Evolutionary conservation across 2,888 invertebrate species (phyloP).

Genomic region (Noctua fimbriata): DNA sequence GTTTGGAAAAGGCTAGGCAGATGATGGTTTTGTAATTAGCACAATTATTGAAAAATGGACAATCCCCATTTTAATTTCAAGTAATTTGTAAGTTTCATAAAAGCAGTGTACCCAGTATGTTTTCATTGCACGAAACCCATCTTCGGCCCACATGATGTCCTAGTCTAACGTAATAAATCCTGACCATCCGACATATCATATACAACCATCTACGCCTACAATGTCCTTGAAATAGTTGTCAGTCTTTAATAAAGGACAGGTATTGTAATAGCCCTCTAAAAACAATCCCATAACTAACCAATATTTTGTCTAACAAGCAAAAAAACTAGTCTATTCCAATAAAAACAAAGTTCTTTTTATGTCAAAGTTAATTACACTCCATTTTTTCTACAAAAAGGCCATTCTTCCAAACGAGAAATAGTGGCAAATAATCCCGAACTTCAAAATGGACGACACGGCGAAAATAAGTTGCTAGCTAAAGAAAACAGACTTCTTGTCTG

Average conservation of each 20-base stretch:
- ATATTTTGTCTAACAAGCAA: conserved; percentile 4
- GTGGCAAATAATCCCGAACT: neutral
- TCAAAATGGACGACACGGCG: conserved; percentile 29
- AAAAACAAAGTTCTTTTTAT: conserved; percentile 19
- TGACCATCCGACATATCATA: too few relatives aligned
- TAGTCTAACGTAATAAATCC: too few relatives aligned
- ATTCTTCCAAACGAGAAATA: neutral
- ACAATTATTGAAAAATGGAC: too few relatives aligned
- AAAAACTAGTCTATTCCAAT: neutral
- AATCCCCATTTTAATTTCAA: too few relatives aligned
- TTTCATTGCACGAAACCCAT: too few relatives aligned
- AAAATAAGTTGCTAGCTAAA: conserved; percentile 21
- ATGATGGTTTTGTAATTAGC: too few relatives aligned
- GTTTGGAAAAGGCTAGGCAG: too few relatives aligned
- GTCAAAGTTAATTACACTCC: conserved; percentile 13
- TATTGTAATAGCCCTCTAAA: neutral
- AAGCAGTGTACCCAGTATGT: too few relatives aligned
- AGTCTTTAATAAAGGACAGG: neutral
- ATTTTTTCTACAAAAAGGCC: neutral
- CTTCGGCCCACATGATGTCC: too few relatives aligned
- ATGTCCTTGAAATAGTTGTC: neutral
- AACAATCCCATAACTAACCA: neutral
- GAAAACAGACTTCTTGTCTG: conserved; percentile 28
- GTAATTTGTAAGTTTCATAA: too few relatives aligned
- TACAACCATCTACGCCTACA: too few relatives aligned